phyloP scores from a whole-genome alignment of 2,888 invertebrate species.

The Apamea crenata region DNA sequence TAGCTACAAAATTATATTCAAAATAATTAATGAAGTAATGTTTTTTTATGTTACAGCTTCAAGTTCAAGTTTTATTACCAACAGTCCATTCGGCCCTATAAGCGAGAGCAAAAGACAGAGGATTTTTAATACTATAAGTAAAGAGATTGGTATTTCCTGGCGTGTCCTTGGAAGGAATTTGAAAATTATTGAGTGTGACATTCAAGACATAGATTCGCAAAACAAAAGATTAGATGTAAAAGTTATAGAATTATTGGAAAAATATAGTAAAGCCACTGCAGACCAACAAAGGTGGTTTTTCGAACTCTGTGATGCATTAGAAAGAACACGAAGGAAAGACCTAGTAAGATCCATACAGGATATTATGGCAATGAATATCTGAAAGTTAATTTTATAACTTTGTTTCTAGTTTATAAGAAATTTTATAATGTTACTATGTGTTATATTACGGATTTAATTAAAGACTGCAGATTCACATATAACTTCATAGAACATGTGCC shows the following conservation, averaged over 20 bases:
- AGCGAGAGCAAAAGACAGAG: slow-evolving; percentile 76
- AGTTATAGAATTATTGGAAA: slow-evolving; percentile 76
- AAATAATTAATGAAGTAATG: neutral
- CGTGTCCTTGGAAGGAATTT: slow-evolving; percentile 82
- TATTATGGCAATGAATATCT: slow-evolving; percentile 79
- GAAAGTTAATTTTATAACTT: slow-evolving; percentile 13
- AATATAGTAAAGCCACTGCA: slow-evolving; percentile 74
- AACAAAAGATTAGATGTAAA: slow-evolving; percentile 72
- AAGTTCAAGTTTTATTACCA: slow-evolving; percentile 57
- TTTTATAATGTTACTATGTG: neutral
- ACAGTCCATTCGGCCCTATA: slow-evolving; percentile 69
- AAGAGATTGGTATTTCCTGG: slow-evolving; percentile 84
- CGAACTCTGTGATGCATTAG: slow-evolving; percentile 82
- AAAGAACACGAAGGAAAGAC: slow-evolving; percentile 80
- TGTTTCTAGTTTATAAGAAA: neutral
- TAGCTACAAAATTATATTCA: neutral
- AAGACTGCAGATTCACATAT: neutral
- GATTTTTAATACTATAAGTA: slow-evolving; percentile 78
- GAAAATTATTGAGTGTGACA: slow-evolving; percentile 79
- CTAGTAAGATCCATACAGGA: slow-evolving; percentile 79
- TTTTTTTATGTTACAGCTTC: slow-evolving; percentile 58
- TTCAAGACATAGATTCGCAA: slow-evolving; percentile 81
- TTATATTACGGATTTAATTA: neutral
- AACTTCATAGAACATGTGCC: neutral
- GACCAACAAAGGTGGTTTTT: slow-evolving; percentile 84